Evolutionary conservation across 2,888 invertebrate species (phyloP).

Genomic region (Drosophila vallismaia): DNA sequence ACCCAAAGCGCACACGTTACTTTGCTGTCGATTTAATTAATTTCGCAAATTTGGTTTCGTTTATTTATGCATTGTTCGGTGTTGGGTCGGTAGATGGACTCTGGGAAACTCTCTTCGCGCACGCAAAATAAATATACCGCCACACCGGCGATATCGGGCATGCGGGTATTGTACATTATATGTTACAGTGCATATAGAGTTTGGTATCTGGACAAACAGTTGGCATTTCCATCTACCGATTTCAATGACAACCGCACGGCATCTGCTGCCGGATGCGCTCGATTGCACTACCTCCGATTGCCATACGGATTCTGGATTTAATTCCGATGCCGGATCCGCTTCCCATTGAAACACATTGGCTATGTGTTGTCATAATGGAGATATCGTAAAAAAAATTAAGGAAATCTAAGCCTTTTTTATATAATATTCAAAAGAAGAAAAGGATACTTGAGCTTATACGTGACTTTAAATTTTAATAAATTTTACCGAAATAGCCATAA

Average conservation of each 20-base stretch:
- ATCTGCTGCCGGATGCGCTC: constrained; percentile 69
- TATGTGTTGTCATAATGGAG: constrained; percentile 28
- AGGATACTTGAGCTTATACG: no score
- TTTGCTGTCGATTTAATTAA: constrained; percentile 72
- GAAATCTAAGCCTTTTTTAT: background rate
- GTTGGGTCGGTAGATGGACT: background rate
- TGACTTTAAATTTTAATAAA: no score
- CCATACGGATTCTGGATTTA: constrained; percentile 21
- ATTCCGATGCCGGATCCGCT: constrained; percentile 15
- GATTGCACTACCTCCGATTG: constrained; percentile 56
- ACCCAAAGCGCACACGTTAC: constrained; percentile 53
- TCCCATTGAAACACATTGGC: constrained; percentile 12
- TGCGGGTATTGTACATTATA: constrained; percentile 20
- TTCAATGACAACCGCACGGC: constrained; percentile 67
- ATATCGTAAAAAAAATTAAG: constrained; percentile 6
- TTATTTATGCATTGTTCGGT: constrained; percentile 59
- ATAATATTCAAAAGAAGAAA: no score
- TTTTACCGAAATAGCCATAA: no score
- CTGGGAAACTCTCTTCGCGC: background rate
- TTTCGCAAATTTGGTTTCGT: constrained; percentile 67
- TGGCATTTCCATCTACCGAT: constrained; percentile 43
- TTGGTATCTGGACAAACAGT: constrained; percentile 50
- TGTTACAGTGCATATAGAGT: constrained; percentile 4
- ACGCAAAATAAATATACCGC: constrained; percentile 20
- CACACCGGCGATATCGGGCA: constrained; percentile 2